phyloP scores from a whole-genome alignment of 2,113 vertebrate species.

The Pantherophis guttatus region DNA sequence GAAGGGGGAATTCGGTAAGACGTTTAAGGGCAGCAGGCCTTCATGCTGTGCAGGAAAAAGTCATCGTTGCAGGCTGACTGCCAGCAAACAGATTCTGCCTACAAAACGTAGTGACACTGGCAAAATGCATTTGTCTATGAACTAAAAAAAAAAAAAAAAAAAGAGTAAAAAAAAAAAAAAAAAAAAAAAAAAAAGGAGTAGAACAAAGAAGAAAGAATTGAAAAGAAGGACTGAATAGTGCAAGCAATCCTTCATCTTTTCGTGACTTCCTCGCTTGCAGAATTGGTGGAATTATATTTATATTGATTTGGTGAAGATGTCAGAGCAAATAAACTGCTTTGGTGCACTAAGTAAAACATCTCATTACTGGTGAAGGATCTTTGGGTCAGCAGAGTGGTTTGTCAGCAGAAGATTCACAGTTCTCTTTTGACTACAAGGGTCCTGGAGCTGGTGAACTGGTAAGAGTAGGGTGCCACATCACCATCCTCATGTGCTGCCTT shows the following conservation, averaged over 20 bases:
- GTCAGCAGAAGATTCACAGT: slow-evolving; percentile 30
- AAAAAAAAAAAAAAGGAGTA: background rate
- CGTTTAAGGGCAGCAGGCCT: background rate
- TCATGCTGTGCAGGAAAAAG: slow-evolving; percentile 2
- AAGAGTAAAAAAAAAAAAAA: background rate
- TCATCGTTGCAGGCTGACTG: slow-evolving; percentile 3
- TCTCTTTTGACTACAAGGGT: background rate
- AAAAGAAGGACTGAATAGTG: slow-evolving; percentile 16
- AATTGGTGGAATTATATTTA: slow-evolving; percentile 29
- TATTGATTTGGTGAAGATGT: slow-evolving; percentile 39
- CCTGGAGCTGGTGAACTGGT: background rate
- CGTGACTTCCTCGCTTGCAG: slow-evolving; percentile 3
- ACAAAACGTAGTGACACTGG: background rate
- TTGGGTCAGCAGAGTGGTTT: slow-evolving; percentile 30
- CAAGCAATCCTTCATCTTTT: background rate
- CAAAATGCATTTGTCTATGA: slow-evolving; percentile 8
- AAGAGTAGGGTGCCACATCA: background rate
- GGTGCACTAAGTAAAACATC: slow-evolving; percentile 28
- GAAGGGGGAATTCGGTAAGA: background rate
- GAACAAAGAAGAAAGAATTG: background rate
- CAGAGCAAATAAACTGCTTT: slow-evolving; percentile 45
- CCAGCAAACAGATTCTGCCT: background rate
- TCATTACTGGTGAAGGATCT: slow-evolving; percentile 45
- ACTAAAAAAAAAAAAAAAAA: background rate
- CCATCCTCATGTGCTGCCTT: background rate